Evolutionary conservation across 2,797 vertebrate species (phyloP).

Genomic region (Rhabdophis nuchalis): DNA sequence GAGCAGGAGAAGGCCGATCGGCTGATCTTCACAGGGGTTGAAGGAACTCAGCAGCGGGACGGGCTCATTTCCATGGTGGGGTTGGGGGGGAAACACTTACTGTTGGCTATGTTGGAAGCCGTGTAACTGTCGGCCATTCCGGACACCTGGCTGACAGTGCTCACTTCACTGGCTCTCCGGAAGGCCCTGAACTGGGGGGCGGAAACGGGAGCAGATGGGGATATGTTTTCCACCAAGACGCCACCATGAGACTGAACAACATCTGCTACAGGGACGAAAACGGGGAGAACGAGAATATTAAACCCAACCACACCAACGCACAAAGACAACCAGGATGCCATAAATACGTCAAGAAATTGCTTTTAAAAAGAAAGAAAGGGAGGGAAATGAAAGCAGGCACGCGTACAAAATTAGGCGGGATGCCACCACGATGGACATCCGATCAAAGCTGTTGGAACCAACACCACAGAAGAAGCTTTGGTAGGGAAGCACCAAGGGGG

Average conservation of each 20-base stretch:
- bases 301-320: conserved; percentile 58
- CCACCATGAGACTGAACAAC: conserved; percentile 93
- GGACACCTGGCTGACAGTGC: conserved; percentile 97
- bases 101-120: conserved; percentile 92
- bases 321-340: conserved; percentile 55
- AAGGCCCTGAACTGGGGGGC: conserved; percentile 84
- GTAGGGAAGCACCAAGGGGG: conserved; percentile 42
- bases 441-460: conserved; percentile 28
- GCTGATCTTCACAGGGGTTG: neutral
- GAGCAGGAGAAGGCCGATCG: no score
- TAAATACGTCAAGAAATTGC: neutral
- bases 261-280: conserved; percentile 90
- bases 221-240: conserved; percentile 89
- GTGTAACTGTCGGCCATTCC: conserved; percentile 98
- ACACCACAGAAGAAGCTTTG: conserved; percentile 38
- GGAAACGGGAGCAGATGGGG: conserved; percentile 86
- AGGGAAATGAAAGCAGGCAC: conserved; percentile 12
- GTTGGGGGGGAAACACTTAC: conserved; percentile 77
- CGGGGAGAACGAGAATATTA: conserved; percentile 72
- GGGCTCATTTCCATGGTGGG: neutral
- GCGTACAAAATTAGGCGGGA: conserved; percentile 1
- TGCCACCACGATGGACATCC: neutral
- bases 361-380: neutral
- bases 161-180: conserved; percentile 95
- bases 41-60: neutral